Evolutionary conservation across 2,797 vertebrate genomes (phyloP), one percentile per base, ranked within the genome.

Genomic region (Cichlasoma orientale): DNA sequence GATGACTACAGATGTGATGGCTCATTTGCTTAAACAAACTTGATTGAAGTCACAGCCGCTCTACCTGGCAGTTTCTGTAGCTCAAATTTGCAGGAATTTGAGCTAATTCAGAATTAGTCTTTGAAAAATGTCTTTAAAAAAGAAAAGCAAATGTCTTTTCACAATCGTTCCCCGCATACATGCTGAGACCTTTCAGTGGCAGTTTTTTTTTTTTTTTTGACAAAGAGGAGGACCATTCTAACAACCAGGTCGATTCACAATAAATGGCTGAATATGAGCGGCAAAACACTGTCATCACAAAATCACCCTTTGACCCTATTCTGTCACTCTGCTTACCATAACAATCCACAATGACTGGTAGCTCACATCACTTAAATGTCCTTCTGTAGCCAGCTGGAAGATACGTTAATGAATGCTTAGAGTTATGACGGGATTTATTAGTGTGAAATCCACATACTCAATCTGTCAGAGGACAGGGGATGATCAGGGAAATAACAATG

Each of bases 271-370:
- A 55, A 57, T 68, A 50, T 63, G 75, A 79, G 66, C 74, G 77
- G 41, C 59, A 77, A 79, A 87, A 80, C 74, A 70, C 1, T 57
- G 41, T 68, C 72, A 77, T 77, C 31, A 61, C 27, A 77, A 54
- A 78, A 77, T 69, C 36, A 58, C 63, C 79, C n/a, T 29, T 66
- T 89, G 77, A 89, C 86, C 88, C 76, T 47, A 79, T 87, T 90
- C 74, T 92, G 86, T 87, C 79, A 72, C 23, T 76, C 13, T 61
- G 27, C 54, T 71, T 44, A 55, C 31, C 29, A 70, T 41, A 86
- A 84, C 77, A 86, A 76, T 84, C 44, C 58, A 82, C 54, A 76
- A 8, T 44, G n/a, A 77, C 36, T 74, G 59, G 44, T 72, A 2
- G 1, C 41, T 82, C 68, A 58, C 7, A 23, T 88, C 41, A 50